Base-by-base conservation (phyloP, 2,797 vertebrate species). In the Gastrophryne carolinensis region DNA sequence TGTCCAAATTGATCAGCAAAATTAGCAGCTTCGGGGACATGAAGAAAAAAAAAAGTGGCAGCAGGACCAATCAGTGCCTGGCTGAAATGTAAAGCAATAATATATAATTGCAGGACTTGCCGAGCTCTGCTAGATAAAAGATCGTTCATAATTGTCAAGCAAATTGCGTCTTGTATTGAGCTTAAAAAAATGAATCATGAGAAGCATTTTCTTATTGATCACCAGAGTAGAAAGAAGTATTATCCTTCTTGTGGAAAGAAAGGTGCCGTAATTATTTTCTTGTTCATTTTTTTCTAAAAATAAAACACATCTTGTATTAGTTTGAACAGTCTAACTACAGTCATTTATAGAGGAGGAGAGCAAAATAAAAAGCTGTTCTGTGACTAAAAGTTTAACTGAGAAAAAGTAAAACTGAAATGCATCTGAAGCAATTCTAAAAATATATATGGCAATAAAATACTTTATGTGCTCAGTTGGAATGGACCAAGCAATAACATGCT, bases 121-220 rank as follows among this genome's bases (percentile, higher is more conserved):
- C 61, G 41, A 78, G 61, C 75, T 78, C 52, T 72, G 75, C 68
- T 78, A 72, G 75, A 78, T 78, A 78, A 78, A 78, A 78, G 75
- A 78, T 78, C 75, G 60, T 78, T 72, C 75, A 78, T 78, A 78
- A 72, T 78, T 78, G 75, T 78, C 75, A 78, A 78, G 75, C 50
- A 78, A 78, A 78, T 78, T 78, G 75, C 68, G 61, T 72, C 75
- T 78, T 78, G 68, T 78, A 78, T 78, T 41, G 75, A 78, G 75
- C 75, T 58, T 78, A 70, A 72, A 78, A 73, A 78, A 78, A 78
- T 78, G 75, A 78, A 78, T 78, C 75, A 78, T 72, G 75, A 78
- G 75, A 66, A 78, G 68, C 75, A 78, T 78, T 72, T 78, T 78
- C 68, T 78, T 78, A 78, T 78, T 78, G 75, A 78, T 78, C 68